Conservation (phyloP, 2,797 vertebrate species). For the Sebastes nivosus region DNA sequence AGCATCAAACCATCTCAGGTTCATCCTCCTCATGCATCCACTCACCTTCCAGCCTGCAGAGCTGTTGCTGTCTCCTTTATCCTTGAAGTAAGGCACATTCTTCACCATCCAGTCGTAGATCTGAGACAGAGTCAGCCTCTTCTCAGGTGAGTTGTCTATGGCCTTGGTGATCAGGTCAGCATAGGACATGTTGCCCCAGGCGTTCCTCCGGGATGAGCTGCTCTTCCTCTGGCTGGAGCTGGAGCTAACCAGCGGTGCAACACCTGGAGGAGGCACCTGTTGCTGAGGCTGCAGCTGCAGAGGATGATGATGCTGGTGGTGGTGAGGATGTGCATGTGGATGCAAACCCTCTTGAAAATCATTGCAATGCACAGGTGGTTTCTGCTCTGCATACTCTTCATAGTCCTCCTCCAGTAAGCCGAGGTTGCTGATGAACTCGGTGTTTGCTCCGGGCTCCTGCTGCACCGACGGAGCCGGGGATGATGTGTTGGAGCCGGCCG, state of each 20-base stretch:
- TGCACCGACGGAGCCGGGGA: conserved; percentile 87
- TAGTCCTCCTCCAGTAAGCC: conserved; percentile 91
- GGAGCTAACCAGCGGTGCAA: conserved; percentile 73
- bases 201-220: conserved; percentile 95
- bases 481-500: conserved; percentile 87
- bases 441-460: conserved; percentile 79
- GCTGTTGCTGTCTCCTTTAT: conserved; percentile 98
- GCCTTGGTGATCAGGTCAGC: conserved; percentile 98
- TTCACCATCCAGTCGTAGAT: conserved; percentile 99
- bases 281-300: conserved; percentile 79
- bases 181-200: conserved; percentile 98
- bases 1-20: background rate
- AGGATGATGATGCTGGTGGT: conserved; percentile 32
- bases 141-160: conserved; percentile 96
- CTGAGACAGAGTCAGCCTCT: conserved; percentile 95
- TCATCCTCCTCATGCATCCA: background rate
- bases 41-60: conserved; percentile 98
- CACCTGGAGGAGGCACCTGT: conserved; percentile 82
- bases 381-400: conserved; percentile 76
- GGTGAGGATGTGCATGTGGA: conserved; percentile 72
- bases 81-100: conserved; percentile 97
- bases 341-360: conserved; percentile 84
- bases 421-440: conserved; percentile 88
- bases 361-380: conserved; percentile 70
- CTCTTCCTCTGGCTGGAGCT: conserved; percentile 88